phyloP scores from a whole-genome alignment of 2,113 vertebrate species.

The Phyllopteryx taeniolatus region DNA sequence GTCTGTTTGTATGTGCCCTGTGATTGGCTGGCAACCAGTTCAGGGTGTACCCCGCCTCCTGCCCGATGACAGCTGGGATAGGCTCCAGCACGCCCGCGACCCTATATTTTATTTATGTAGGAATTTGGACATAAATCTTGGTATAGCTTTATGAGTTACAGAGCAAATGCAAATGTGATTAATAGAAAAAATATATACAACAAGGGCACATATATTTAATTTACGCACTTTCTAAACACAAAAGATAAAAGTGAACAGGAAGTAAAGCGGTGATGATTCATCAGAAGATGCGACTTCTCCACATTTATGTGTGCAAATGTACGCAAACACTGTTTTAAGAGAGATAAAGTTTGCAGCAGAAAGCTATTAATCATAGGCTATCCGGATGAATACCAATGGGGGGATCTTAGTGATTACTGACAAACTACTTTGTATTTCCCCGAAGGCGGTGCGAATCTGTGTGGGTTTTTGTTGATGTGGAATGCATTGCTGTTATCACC shows the following conservation, averaged over 20 bases:
- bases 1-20: too few relatives aligned
- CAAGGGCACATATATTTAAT: neutral
- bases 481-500: slow-evolving; percentile 22
- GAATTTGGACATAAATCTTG: neutral
- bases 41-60: too few relatives aligned
- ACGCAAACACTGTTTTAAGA: slow-evolving; percentile 31
- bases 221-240: neutral
- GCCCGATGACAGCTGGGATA: too few relatives aligned
- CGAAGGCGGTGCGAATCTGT: slow-evolving; percentile 42
- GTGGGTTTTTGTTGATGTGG: slow-evolving; percentile 31
- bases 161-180: neutral
- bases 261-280: slow-evolving; percentile 1
- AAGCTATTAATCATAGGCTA: slow-evolving; percentile 68
- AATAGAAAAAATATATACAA: neutral
- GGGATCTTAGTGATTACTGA: slow-evolving; percentile 65
- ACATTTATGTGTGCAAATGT: slow-evolving; percentile 42
- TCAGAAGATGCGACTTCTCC: neutral
- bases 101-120: neutral
- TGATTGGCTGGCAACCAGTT: too few relatives aligned
- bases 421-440: slow-evolving; percentile 66
- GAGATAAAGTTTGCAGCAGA: slow-evolving; percentile 57
- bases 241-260: neutral
- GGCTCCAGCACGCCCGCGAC: too few relatives aligned
- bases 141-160: neutral
- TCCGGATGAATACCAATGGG: slow-evolving; percentile 68